Base-by-base conservation (phyloP, 2,888 invertebrate species). In the Enoplolaimus lenunculus region DNA sequence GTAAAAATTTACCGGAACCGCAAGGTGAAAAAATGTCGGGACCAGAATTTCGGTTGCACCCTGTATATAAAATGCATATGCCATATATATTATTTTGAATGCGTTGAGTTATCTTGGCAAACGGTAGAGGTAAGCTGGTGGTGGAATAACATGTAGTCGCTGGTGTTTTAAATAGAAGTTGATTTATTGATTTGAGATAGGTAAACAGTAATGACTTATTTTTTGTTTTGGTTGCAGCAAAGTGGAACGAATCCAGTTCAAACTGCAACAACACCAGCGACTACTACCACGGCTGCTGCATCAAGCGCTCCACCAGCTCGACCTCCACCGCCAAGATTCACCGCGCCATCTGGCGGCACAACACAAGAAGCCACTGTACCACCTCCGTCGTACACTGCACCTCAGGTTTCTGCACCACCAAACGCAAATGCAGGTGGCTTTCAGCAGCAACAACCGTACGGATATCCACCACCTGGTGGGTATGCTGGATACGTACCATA, bases 191-290 rank as follows among this genome's bases (percentile, higher is more conserved):
- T n/a, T n/a, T n/a, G n/a, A n/a, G n/a, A n/a, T n/a, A n/a, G n/a
- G n/a, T n/a, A n/a, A n/a, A n/a, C n/a, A 45, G 7, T 45, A 45
- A 7, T 45, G 45, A 7, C 45, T 21, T 7, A 7, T 7, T 45
- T 45, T 45, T 13, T 45, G 7, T 45, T 45, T 45, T 45, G 7
- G 45, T 45, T 45, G 7, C 21, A 45, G 45, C 45, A 7, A 45
- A 21, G 45, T 21, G 21, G 45, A 7, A 45, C 7, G 7, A 45
- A 7, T 21, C 21, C 45, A 13, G 7, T 21, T 7, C 45, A 45
- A 62, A 7, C 7, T 13, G 7, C 88, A 89, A 68, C 13, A 29
- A 3, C 70, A 26, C 16, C 70, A 16, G 59, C 59, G 7, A 69
- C 71, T 2, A 70, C 71, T 21, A 68, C 71, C 1, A 71, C n/a